Base-by-base conservation (phyloP, 2,888 invertebrate species). In the Drosophila flavopinicola region DNA sequence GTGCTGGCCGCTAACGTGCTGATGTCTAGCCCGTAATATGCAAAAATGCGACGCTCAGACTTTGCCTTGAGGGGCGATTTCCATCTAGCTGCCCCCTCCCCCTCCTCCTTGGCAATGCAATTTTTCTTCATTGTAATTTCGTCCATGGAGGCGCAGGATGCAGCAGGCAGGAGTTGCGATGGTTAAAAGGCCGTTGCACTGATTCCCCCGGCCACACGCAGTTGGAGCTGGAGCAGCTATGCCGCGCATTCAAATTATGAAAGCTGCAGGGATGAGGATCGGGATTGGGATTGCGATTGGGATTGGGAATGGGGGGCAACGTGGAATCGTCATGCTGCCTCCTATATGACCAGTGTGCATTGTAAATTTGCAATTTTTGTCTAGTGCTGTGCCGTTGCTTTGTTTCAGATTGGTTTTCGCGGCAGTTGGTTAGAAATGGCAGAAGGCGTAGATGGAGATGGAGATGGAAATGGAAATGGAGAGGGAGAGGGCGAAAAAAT, bases 101-200 rank as follows among this genome's bases (percentile, higher is more conserved):
- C 6, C 42, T 6, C 23, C 32, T 23, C 27, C 25, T 48, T 45
- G 33, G 79, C 66, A 72, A 70, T 84, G 83, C 83, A 84, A 85
- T 85, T 84, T 74, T 84, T 84, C 83, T 84, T 84, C 83, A 85
- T 84, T 85, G 71, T 85, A 80, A 78, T 80, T 80, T 76, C 78
- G 37, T 39, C 39, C 48, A 32, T 27, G 17, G 45, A n/a, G 35
- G 25, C n/a, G 6, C 9, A 6, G 44, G 10, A 44, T 10, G 15
- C 6, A 10, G 17, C 32, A 32, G 35, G 15, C 13, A 13, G 63
- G 45, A 56, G 52, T 39, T 58, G 41, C 35, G 58, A 39, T 44
- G 51, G 37, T 57, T 54, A 33, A 35, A 54, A 29, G 59, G 59
- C 63, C 59, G 52, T 11, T 78, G 79, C 85, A 84, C 82, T 75